Base-by-base conservation (phyloP, 1,140 invertebrate species). In the Cecropterus lyciades region DNA sequence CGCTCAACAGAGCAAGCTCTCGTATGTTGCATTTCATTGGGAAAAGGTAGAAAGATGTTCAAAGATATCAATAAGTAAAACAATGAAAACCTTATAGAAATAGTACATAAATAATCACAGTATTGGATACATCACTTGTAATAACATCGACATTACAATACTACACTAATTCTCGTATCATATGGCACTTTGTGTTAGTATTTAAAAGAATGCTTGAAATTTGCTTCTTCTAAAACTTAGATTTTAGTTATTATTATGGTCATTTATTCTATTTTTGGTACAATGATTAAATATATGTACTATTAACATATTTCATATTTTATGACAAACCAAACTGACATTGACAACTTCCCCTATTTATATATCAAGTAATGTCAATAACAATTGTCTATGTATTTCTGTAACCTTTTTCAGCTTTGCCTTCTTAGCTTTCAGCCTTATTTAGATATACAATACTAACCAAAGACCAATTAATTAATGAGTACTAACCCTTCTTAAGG, bases 21-120 rank as follows among this genome's bases (percentile, higher is more conserved):
- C 93, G 93, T 46, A 94, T 92, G 72, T 95, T 95, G 80, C 94
- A 95, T 87, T 94, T 94, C 95, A 95, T 95, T 84, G 81, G 82
- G 67, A 74, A 46, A 37, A 49, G 11, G 37, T 20, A 33, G 3
- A 0, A 10, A 13, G 42, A 30, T 11, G n/a, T n/a, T n/a, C n/a
- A n/a, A 27, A 57, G 15, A 13, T 45, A 45, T 20, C 20, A 14
- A 24, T 15, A 20, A 42, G 9, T 11, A 27, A 45, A 4, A 15
- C 5, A 6, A 45, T 3, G 1, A 17, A 27, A n/a, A n/a, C n/a
- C n/a, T n/a, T 45, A 55, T 20, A 10, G 0, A 15, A 40, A 17
- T 42, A 17, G n/a, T 43, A 37, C 16, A 15, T 51, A 30, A 30
- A 13, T 13, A 52, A 37, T 52, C 27, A 52, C 48, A 24, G n/a